Conservation (phyloP, 2,888 invertebrate genomes). For the Agrilus biguttatus region DNA sequence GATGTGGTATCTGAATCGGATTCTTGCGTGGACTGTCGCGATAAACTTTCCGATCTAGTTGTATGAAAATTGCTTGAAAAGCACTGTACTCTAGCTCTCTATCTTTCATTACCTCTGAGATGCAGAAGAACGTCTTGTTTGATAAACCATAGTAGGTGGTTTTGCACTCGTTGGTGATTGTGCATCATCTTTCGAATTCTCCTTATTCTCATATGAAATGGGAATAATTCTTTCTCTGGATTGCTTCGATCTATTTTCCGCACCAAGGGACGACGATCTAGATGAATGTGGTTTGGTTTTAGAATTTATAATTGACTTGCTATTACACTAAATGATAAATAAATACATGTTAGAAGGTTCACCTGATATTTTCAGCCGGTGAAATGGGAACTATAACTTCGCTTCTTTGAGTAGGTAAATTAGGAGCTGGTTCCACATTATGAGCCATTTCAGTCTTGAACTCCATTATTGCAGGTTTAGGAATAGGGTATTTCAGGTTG, state of each 20-base stretch:
- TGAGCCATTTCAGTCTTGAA: conserved; percentile 48
- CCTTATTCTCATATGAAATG: conserved; percentile 36
- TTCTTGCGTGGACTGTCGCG: conserved; percentile 51
- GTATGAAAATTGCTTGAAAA: conserved; percentile 1
- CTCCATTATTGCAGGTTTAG: conserved; percentile 32
- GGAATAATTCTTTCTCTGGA: conserved; percentile 53
- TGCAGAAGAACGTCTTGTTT: conserved; percentile 32
- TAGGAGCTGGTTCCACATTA: conserved; percentile 32
- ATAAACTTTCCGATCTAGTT: conserved; percentile 29
- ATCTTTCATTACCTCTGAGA: conserved; percentile 22
- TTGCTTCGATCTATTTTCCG: conserved; percentile 25
- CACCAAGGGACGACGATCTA: conserved; percentile 43
- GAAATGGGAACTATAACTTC: conserved; percentile 42
- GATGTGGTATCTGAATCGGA: conserved; percentile 53
- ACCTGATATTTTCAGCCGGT: conserved; percentile 19
- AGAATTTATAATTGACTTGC: background rate
- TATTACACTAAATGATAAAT: background rate
- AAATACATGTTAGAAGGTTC: background rate
- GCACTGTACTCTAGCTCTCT: background rate
- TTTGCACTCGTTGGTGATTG: conserved; percentile 30
- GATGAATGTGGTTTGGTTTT: background rate
- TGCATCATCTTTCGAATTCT: conserved; percentile 21
- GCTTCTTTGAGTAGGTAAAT: conserved; percentile 34
- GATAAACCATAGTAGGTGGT: conserved; percentile 33
- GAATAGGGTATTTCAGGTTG: conserved; percentile 37